Evolutionary conservation across 92 coral and sea anemone genomes (phyloP).

Genomic region (Pocillopora meandrina): DNA sequence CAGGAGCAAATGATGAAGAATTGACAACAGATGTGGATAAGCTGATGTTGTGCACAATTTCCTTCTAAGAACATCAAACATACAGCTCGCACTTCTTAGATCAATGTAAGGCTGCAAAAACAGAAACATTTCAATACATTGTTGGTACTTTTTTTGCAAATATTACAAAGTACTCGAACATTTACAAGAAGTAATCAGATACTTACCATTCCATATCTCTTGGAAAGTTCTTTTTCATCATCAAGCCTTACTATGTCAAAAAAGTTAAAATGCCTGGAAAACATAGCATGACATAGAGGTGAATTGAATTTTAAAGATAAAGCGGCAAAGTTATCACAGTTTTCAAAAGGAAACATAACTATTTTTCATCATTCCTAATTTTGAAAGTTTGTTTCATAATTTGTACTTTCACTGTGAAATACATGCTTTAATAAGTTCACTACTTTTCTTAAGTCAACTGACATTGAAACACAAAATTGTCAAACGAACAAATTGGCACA

Average conservation of each 20-base stretch:
- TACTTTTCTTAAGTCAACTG: too few relatives aligned
- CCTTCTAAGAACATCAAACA: conserved; percentile 88
- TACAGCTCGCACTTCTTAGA: conserved; percentile 91
- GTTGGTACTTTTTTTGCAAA: neutral
- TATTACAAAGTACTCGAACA: too few relatives aligned
- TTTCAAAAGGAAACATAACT: too few relatives aligned
- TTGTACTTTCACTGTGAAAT: too few relatives aligned
- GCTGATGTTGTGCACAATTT: conserved; percentile 90
- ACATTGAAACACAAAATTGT: too few relatives aligned
- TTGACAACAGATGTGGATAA: conserved; percentile 90
- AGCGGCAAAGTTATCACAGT: too few relatives aligned
- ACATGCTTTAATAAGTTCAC: too few relatives aligned
- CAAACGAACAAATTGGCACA: too few relatives aligned
- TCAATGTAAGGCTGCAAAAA: conserved; percentile 88
- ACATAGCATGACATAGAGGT: neutral
- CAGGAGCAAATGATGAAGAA: conserved; percentile 87
- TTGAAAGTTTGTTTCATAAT: too few relatives aligned
- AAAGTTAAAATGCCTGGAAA: conserved; percentile 86
- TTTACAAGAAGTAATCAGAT: neutral
- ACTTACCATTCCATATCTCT: conserved; percentile 89
- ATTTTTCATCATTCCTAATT: too few relatives aligned
- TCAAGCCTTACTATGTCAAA: conserved; percentile 92
- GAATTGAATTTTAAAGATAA: too few relatives aligned
- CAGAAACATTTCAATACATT: neutral
- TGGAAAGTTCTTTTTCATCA: conserved; percentile 95